phyloP scores from a whole-genome alignment of 1,140 invertebrate species.

The Arctopsyche grandis region DNA sequence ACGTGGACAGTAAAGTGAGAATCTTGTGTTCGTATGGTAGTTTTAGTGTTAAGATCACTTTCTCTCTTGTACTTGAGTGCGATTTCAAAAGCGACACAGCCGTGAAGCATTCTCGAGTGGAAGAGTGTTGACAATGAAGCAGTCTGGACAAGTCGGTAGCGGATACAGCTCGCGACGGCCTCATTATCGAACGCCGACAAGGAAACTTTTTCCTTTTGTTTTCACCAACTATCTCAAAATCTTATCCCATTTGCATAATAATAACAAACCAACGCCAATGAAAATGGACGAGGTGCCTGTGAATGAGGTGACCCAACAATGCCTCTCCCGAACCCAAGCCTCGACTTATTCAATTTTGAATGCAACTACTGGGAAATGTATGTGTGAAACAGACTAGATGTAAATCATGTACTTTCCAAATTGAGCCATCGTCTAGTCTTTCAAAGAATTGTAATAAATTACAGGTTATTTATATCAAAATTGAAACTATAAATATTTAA shows the following conservation, averaged over 20 bases:
- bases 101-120: background rate
- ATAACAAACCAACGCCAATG: no score
- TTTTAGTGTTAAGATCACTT: conserved; percentile 37
- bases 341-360: no score
- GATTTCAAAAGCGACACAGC: conserved; percentile 34
- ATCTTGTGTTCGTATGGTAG: background rate
- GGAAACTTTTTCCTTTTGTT: background rate
- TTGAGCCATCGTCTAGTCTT: no score
- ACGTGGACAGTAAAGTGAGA: background rate
- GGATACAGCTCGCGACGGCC: background rate
- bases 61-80: conserved; percentile 38
- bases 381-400: no score
- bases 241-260: no score
- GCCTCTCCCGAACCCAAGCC: no score
- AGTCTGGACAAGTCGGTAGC: background rate
- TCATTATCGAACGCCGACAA: background rate
- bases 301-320: no score
- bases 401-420: no score
- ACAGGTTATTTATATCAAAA: background rate
- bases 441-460: no score
- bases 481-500: background rate
- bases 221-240: no score
- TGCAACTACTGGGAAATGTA: no score
- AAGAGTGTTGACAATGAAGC: background rate
- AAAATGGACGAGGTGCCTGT: no score